Evolutionary conservation across 2,113 vertebrate genomes (phyloP).

Genomic region (Myotis lucifugus): DNA sequence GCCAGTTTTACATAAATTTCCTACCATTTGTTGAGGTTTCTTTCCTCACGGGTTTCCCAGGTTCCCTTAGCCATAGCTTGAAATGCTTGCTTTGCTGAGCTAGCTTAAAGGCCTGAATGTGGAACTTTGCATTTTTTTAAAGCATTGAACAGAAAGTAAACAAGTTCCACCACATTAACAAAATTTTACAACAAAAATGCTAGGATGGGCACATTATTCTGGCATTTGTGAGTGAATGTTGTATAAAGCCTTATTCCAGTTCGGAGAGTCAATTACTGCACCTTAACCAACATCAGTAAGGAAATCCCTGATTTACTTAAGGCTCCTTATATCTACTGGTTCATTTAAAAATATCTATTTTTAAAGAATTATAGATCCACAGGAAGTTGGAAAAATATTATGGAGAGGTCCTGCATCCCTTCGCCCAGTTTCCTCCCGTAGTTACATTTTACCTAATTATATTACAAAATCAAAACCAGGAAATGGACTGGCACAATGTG

Average conservation of each 20-base stretch:
- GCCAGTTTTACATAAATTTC: not conserved
- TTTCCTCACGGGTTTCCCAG: not conserved
- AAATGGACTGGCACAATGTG: not conserved
- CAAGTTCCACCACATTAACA: not conserved
- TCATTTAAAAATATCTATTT: not conserved
- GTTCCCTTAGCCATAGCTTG: not conserved
- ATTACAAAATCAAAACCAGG: not conserved
- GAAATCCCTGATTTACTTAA: not conserved
- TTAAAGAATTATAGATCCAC: constrained; percentile 18
- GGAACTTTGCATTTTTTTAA: not conserved
- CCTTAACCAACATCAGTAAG: not conserved
- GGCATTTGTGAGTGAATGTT: not conserved
- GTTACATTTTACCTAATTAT: not conserved
- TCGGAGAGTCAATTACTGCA: not conserved
- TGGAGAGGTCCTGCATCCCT: not conserved
- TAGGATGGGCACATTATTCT: constrained; percentile 1
- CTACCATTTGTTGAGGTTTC: not conserved
- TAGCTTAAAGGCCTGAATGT: not conserved
- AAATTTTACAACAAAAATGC: constrained; percentile 4
- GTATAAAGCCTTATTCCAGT: not conserved
- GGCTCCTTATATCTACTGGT: not conserved
- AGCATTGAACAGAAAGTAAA: constrained; percentile 17
- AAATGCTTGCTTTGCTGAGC: not conserved
- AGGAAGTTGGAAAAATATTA: not conserved
- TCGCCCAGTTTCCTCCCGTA: not conserved